Base-by-base conservation (phyloP, 2,113 vertebrate genomes). In the Neotragus pygmaeus region DNA sequence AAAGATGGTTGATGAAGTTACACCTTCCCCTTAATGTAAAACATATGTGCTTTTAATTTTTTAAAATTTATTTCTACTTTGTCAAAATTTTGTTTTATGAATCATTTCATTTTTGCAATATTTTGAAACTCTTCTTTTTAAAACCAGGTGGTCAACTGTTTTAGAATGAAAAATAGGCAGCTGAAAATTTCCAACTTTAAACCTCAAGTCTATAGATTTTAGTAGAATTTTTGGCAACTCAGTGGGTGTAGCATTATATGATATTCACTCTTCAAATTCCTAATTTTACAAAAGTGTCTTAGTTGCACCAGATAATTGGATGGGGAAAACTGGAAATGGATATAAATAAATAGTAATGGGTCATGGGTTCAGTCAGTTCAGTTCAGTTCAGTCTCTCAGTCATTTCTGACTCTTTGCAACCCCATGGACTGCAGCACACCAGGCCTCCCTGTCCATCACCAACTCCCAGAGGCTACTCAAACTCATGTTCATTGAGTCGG, bases 51-150 rank as follows among this genome's bases (percentile, higher is more conserved):
- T 92, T 97, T 90, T 23, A 64, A 30, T 39, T 85, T 88, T 88
- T 87, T 78, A 17, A 17, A 3, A 80, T 57, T 83, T 43, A 77
- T 55, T 93, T 91, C 83, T 62, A 16, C 51, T 95, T 90, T 77
- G 80, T 93, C 36, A 90, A 80, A 21, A 82, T 94, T 95, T 94
- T 88, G 33, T 60, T 96, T 95, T 80, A 39, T 77, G 53, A 96
- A 25, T 91, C 30, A 91, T 77, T 97, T 97, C 4, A 93, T 15
- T 95, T 94, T 45, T 93, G 49, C 30, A 93, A 78, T 60, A 78
- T 45, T 94, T 36, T 87, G 12, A 96, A 95, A 49, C 3, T 16
- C 21, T 70, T 62, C 33, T 87, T 83, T 53, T 55, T 70, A 58
- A 93, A 97, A 80, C 19, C 6, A 91, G 39, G 60, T 90, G 27